phyloP scores from a whole-genome alignment of 1,140 invertebrate genomes.

The Leptonema lineaticorne region DNA sequence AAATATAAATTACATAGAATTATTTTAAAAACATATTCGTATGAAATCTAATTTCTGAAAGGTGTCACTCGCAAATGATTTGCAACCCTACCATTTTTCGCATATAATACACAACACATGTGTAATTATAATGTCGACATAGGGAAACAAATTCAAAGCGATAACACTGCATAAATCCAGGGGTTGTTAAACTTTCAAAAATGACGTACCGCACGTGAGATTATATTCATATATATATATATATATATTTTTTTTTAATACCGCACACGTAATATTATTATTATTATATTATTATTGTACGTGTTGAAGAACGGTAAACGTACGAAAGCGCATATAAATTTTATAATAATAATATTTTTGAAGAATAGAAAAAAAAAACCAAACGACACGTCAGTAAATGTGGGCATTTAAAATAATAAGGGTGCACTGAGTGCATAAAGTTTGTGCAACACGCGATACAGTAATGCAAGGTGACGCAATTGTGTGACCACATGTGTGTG shows the following conservation, averaged over 20 bases:
- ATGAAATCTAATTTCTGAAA: too few relatives aligned
- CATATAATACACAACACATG: background rate
- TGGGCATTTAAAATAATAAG: background rate
- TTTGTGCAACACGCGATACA: background rate
- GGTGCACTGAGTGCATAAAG: conserved; percentile 1
- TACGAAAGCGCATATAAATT: too few relatives aligned
- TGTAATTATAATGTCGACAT: background rate
- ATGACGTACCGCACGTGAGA: too few relatives aligned
- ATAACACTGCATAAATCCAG: background rate
- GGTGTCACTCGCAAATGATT: too few relatives aligned
- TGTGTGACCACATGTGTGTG: too few relatives aligned
- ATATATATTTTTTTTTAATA: too few relatives aligned
- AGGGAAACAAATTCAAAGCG: background rate
- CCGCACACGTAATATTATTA: too few relatives aligned
- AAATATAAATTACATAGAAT: too few relatives aligned
- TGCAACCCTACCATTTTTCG: too few relatives aligned
- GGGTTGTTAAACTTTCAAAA: background rate
- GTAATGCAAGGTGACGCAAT: background rate
- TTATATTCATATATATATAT: too few relatives aligned
- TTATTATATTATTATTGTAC: too few relatives aligned
- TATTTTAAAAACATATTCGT: too few relatives aligned
- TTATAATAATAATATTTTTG: background rate
- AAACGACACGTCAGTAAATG: background rate
- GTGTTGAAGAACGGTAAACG: background rate
- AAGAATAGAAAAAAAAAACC: background rate